Base-by-base conservation (phyloP, 2,113 vertebrate species). In the Lates calcarifer region DNA sequence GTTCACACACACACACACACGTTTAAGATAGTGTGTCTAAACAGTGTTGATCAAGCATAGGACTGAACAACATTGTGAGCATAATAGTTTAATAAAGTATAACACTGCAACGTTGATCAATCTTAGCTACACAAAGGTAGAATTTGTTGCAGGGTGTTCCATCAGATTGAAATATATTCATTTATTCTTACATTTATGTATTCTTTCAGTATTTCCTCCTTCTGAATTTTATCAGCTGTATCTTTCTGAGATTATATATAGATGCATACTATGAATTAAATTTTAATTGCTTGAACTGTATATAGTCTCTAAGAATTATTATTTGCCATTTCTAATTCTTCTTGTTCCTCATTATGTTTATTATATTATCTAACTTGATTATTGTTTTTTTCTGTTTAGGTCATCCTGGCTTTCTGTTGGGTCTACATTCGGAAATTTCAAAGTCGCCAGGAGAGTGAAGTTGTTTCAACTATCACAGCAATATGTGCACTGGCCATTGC, bases 381-480 rank as follows among this genome's bases (percentile, higher is more conserved):
- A 5, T 41, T 41, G 3, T 68, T 58, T 57, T 12, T 88, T 5
- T 87, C 0, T 80, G 3, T 95, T 77, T 81, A 99, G 98, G 95
- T 92, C 13, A 99, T 99, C 90, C 90, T 99, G 28, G 94, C 93
- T 35, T 99, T 99, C 91, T 99, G 96, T 87, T 99, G 98, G 98
- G 89, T 98, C 89, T 99, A 99, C 67, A 97, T 99, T 66, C 96
- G 98, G 35, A 98, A 97, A 90, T 99, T 98, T 89, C 98, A 99
- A 89, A 99, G 98, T 92, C 97, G 95, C 1, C 96, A 96, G 64
- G 97, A 99, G 92, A 99, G 98, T 39, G 98, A 99, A 91, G 98
- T 98, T 45, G 85, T 99, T 90, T 99, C 98, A 33, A 99, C 98
- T 7, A 96, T 99, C 68, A 99, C 98, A 15, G 97, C 98, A 29